Conservation (phyloP, 2,797 vertebrate species). For the Vultur gryphus region DNA sequence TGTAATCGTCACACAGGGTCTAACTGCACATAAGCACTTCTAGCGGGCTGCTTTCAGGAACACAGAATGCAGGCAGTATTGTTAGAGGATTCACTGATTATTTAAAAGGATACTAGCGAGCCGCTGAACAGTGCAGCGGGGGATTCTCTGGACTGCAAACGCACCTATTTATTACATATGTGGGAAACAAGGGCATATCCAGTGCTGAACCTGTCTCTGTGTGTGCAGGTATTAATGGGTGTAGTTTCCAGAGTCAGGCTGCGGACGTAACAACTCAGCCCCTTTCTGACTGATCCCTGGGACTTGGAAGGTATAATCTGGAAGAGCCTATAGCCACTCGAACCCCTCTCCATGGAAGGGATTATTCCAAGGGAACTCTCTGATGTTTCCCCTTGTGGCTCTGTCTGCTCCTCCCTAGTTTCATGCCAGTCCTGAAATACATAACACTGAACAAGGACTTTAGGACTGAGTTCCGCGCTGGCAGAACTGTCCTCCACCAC, state of each 20-base stretch:
- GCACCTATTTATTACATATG: not conserved
- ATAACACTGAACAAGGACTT: not conserved
- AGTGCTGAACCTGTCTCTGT: not conserved
- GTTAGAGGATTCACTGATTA: not conserved
- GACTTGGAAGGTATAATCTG: not conserved
- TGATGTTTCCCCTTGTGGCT: not conserved
- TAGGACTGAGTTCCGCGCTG: not conserved
- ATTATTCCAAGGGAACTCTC: not conserved
- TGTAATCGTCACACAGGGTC: not conserved
- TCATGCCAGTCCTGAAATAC: not conserved
- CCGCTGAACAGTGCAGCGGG: not conserved
- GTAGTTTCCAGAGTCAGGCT: not conserved
- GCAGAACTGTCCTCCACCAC: not conserved
- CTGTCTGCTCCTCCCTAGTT: not conserved
- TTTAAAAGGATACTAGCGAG: not conserved
- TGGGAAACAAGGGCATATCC: not conserved
- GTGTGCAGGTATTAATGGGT: not conserved
- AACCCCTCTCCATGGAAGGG: not conserved
- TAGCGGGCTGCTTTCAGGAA: not conserved
- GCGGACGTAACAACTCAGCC: not conserved
- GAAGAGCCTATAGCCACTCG: not conserved
- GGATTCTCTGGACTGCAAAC: not conserved
- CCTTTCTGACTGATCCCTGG: not conserved
- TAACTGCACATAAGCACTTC: conserved; percentile 3
- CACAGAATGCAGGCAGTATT: not conserved